Evolutionary conservation across 2,888 invertebrate genomes (phyloP).

Genomic region (Stictocephala bisonia): DNA sequence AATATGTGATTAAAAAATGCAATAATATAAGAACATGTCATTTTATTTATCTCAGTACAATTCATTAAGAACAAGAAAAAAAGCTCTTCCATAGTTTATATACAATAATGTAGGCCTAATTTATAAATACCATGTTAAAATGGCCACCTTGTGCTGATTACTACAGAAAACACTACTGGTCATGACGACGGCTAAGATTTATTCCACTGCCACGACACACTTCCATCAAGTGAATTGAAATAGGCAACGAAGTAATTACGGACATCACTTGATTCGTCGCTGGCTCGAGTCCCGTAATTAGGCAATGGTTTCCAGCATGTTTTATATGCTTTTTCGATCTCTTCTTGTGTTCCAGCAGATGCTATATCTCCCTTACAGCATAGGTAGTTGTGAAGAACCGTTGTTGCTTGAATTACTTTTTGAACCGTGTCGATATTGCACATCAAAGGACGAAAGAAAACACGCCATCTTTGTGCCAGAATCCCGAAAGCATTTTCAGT

Average conservation of each 20-base stretch:
- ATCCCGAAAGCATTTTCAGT: slow-evolving; percentile 44
- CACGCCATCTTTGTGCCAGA: slow-evolving; percentile 30
- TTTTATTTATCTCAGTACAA: no score
- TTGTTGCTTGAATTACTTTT: slow-evolving; percentile 13
- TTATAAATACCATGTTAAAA: no score
- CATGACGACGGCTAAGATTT: no score
- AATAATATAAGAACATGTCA: no score
- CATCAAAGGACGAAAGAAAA: slow-evolving; percentile 1
- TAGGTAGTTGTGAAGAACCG: slow-evolving; percentile 26
- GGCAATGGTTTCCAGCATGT: slow-evolving; percentile 23
- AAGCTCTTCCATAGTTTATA: no score
- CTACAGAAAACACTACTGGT: no score
- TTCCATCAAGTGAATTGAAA: slow-evolving; percentile 6
- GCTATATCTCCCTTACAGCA: slow-evolving; percentile 9
- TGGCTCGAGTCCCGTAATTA: not conserved
- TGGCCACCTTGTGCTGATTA: no score
- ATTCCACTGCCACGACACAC: slow-evolving; percentile 21
- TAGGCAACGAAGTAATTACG: slow-evolving; percentile 1
- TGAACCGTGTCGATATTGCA: slow-evolving; percentile 22
- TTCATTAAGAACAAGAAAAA: no score
- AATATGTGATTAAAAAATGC: no score
- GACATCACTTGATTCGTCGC: not conserved
- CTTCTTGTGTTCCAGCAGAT: not conserved
- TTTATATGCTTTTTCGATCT: not conserved
- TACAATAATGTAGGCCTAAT: no score